Percentiles rank a stretch among this genome's conserved stretches.
Evolutionary conservation across 2,888 invertebrate species (phyloP).

Genomic region (Callinectes sapidus): DNA sequence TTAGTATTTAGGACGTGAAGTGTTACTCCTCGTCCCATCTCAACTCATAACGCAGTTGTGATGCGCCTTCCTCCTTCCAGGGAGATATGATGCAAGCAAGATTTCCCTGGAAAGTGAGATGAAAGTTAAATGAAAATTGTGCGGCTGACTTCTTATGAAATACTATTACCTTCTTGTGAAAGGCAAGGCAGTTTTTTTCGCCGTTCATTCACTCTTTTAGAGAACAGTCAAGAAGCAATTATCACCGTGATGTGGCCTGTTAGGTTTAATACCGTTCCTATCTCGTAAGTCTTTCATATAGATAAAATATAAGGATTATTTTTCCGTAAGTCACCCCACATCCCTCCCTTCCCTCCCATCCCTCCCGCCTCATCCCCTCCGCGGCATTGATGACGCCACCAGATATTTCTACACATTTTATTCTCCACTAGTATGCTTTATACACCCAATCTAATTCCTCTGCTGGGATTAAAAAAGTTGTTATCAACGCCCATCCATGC

Average conservation of each 20-base stretch:
- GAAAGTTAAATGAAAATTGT: constrained; percentile 24
- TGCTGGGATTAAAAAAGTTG: not conserved
- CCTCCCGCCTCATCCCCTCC: constrained; percentile 9
- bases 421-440: not conserved
- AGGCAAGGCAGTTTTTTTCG: constrained; percentile 46
- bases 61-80: not conserved
- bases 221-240: not conserved
- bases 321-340: constrained; percentile 58
- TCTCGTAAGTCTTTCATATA: constrained; percentile 30
- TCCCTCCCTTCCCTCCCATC: not conserved
- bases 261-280: not conserved
- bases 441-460: not conserved
- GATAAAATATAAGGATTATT: constrained; percentile 54
- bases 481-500: not conserved
- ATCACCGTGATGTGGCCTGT: not conserved
- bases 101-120: not conserved
- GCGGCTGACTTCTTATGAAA: constrained; percentile 59
- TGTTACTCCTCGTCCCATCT: not conserved
- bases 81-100: not conserved
- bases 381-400: constrained; percentile 54
- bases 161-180: constrained; percentile 56
- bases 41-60: not conserved
- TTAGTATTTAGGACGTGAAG: constrained; percentile 23
- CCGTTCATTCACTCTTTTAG: constrained; percentile 15
- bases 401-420: constrained; percentile 45